Conservation (phyloP, 2,113 vertebrate genomes). For the Mormyrus iriodes region DNA sequence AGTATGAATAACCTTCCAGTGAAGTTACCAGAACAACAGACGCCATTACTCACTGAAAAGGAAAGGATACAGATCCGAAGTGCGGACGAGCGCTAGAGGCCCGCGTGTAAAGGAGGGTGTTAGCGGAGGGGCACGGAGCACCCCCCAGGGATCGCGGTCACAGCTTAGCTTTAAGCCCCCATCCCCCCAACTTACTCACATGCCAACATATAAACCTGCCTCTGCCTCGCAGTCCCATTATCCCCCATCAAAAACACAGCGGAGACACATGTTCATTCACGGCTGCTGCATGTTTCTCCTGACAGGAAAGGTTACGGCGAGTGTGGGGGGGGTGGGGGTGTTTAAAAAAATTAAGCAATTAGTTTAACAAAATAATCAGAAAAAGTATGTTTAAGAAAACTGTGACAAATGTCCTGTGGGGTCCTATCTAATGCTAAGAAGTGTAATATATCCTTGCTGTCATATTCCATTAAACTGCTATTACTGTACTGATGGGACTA, state of each 20-base stretch:
- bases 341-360: constrained; percentile 58
- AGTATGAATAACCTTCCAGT: background rate
- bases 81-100: background rate
- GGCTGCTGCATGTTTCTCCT: constrained; percentile 58
- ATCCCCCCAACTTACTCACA: constrained; percentile 55
- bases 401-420: constrained; percentile 66
- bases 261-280: constrained; percentile 67
- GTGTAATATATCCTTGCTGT: constrained; percentile 71
- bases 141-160: background rate
- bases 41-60: background rate
- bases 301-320: constrained; percentile 40
- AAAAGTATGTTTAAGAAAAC: constrained; percentile 60
- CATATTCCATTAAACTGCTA: constrained; percentile 76
- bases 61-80: background rate
- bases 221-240: constrained; percentile 62
- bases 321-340: constrained; percentile 28
- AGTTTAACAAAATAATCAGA: constrained; percentile 68
- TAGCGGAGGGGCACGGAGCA: background rate
- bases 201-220: constrained; percentile 51
- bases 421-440: constrained; percentile 61
- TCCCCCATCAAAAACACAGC: constrained; percentile 64
- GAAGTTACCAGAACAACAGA: background rate
- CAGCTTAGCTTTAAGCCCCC: constrained; percentile 56
- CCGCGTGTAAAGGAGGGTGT: background rate
- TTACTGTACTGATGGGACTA: constrained; percentile 73